phyloP scores from a whole-genome alignment of 2,797 vertebrate species.

The Chiroxiphia lanceolata region DNA sequence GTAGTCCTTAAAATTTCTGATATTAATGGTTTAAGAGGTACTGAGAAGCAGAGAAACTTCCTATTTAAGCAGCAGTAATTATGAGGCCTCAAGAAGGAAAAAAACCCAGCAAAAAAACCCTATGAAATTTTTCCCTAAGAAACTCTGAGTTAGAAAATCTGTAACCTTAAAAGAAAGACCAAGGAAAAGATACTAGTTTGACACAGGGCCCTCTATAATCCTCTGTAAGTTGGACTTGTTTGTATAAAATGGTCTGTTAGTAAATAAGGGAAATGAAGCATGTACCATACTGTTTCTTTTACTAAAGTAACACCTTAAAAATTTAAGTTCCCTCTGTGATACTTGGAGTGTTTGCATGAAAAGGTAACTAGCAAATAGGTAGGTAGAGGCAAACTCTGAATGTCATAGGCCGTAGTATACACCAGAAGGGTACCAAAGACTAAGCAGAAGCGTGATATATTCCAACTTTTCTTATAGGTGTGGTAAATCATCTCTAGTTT shows the following conservation, averaged over 20 bases:
- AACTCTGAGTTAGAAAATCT: background rate
- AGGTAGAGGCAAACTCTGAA: background rate
- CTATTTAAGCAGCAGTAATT: background rate
- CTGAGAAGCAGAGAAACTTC: background rate
- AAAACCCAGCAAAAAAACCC: background rate
- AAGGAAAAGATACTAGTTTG: background rate
- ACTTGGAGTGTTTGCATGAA: background rate
- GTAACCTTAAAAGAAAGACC: background rate
- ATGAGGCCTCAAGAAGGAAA: background rate
- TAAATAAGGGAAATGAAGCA: background rate
- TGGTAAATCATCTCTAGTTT: constrained; percentile 22
- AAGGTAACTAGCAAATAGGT: background rate
- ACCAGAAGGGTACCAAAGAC: background rate
- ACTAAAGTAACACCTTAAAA: background rate
- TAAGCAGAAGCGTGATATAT: background rate
- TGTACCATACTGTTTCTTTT: background rate
- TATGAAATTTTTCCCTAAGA: background rate
- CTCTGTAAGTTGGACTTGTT: background rate
- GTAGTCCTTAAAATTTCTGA: background rate
- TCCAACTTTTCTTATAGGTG: background rate
- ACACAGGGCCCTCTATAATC: background rate
- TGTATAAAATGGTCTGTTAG: background rate
- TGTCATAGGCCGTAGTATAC: background rate
- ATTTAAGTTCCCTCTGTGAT: background rate
- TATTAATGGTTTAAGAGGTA: background rate